Conservation (phyloP, 2,888 invertebrate species). For the Epirrhoe alternata region DNA sequence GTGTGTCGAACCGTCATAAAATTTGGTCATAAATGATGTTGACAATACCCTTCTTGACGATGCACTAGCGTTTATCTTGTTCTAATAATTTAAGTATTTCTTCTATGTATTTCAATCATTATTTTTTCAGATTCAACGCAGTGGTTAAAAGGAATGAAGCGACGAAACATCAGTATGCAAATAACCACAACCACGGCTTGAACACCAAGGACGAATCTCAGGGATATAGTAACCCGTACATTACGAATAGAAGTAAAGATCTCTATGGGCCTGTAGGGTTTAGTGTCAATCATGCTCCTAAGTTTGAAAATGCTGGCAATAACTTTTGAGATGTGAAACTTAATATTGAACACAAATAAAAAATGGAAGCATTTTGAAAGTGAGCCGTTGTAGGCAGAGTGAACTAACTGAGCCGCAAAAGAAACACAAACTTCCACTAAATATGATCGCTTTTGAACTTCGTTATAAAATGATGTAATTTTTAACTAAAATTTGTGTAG, state of each 20-base stretch:
- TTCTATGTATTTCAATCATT: neutral
- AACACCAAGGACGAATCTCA: constrained; percentile 42
- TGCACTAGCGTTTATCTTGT: too few relatives aligned
- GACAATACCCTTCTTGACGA: too few relatives aligned
- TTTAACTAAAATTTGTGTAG: too few relatives aligned
- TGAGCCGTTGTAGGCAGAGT: too few relatives aligned
- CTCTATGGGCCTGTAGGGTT: constrained; percentile 56
- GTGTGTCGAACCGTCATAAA: too few relatives aligned
- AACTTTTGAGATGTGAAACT: neutral
- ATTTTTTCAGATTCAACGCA: constrained; percentile 65
- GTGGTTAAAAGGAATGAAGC: constrained; percentile 67
- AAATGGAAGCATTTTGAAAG: neutral
- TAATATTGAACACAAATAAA: neutral
- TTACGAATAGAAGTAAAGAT: constrained; percentile 38
- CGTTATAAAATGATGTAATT: too few relatives aligned
- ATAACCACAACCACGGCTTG: constrained; percentile 44
- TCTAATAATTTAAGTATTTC: neutral
- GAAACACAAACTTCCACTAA: too few relatives aligned
- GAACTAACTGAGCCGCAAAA: too few relatives aligned
- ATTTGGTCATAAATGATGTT: too few relatives aligned
- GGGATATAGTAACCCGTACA: constrained; percentile 29
- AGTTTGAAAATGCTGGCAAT: constrained; percentile 32
- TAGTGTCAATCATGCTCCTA: constrained; percentile 58
- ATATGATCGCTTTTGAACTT: too few relatives aligned
- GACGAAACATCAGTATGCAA: constrained; percentile 55